A percentile compares a stretch with the other conserved stretches of the same genome.
These are phyloP conservation scores for Dicyrtoma fusca DNA, from an alignment of 2,888 invertebrate species.

Conservation along the genomic window DNA sequence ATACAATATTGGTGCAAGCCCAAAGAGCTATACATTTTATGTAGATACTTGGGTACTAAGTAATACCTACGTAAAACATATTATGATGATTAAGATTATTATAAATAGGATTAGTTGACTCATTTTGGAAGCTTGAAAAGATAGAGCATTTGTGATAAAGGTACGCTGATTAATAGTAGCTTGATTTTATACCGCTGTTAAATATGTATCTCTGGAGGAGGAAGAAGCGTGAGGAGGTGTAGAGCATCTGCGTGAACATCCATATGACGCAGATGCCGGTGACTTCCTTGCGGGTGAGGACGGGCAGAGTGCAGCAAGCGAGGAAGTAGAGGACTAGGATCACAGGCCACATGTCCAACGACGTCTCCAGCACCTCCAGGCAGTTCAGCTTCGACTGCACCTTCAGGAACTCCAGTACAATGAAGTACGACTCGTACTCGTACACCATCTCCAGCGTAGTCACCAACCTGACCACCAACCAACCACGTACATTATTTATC, in stretches of 20 bases:
- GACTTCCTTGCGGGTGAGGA: not conserved
- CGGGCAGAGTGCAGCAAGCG: slow-evolving; percentile 24
- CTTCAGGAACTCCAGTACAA: slow-evolving; percentile 19
- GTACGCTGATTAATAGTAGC: too few relatives aligned
- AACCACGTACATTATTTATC: too few relatives aligned
- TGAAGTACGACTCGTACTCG: slow-evolving; percentile 19
- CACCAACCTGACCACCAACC: too few relatives aligned
- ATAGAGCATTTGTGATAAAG: too few relatives aligned
- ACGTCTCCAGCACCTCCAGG: slow-evolving; percentile 1
- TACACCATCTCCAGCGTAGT: slow-evolving; percentile 20
- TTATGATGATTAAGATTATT: too few relatives aligned
- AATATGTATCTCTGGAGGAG: slow-evolving; percentile 2
- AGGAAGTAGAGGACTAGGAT: slow-evolving; percentile 27
- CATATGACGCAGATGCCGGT: not conserved
- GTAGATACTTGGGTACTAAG: too few relatives aligned
- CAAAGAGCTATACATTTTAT: too few relatives aligned
- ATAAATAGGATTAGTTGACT: too few relatives aligned
- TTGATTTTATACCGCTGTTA: too few relatives aligned
- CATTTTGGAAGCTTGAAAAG: too few relatives aligned
- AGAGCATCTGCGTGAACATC: slow-evolving; percentile 20
- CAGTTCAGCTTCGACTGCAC: slow-evolving; percentile 22
- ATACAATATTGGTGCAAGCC: too few relatives aligned
- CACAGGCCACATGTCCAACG: not conserved
- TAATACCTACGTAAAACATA: too few relatives aligned
- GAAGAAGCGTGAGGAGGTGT: slow-evolving; percentile 18